phyloP scores from a whole-genome alignment of 2,113 vertebrate genomes.

The Ondatra zibethicus region DNA sequence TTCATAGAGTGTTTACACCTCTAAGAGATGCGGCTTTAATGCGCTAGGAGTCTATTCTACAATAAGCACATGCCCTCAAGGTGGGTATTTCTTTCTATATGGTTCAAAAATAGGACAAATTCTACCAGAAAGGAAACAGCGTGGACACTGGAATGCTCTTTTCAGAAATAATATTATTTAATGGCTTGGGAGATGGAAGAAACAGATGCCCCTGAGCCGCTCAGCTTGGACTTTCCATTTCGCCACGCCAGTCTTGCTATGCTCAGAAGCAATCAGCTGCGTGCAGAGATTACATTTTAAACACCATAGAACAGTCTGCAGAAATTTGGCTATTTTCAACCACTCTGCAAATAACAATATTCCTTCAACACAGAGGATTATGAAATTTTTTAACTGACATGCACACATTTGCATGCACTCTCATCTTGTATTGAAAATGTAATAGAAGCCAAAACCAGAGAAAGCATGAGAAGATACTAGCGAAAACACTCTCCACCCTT shows the following conservation, averaged over 20 bases:
- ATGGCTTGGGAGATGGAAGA: background rate
- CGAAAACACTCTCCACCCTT: background rate
- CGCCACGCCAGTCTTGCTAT: background rate
- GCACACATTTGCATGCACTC: background rate
- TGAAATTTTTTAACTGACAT: background rate
- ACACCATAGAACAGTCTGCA: constrained; percentile 33
- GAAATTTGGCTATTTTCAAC: constrained; percentile 45
- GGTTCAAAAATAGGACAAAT: constrained; percentile 34
- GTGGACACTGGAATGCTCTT: background rate
- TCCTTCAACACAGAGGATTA: constrained; percentile 19
- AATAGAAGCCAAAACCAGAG: background rate
- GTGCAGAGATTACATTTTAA: constrained; percentile 54
- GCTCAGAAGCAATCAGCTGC: constrained; percentile 40
- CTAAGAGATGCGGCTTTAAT: constrained; percentile 60
- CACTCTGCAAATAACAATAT: constrained; percentile 68
- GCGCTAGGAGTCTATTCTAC: constrained; percentile 48
- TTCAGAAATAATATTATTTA: constrained; percentile 17
- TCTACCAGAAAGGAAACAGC: constrained; percentile 40
- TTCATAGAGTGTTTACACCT: constrained; percentile 52
- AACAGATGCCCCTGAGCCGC: background rate
- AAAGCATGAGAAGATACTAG: background rate
- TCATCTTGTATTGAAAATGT: background rate
- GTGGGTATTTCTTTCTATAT: constrained; percentile 42
- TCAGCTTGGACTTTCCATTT: background rate
- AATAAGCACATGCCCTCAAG: background rate